Evolutionary conservation across 2,888 invertebrate genomes (phyloP).

Genomic region (Lasioglossum vierecki): DNA sequence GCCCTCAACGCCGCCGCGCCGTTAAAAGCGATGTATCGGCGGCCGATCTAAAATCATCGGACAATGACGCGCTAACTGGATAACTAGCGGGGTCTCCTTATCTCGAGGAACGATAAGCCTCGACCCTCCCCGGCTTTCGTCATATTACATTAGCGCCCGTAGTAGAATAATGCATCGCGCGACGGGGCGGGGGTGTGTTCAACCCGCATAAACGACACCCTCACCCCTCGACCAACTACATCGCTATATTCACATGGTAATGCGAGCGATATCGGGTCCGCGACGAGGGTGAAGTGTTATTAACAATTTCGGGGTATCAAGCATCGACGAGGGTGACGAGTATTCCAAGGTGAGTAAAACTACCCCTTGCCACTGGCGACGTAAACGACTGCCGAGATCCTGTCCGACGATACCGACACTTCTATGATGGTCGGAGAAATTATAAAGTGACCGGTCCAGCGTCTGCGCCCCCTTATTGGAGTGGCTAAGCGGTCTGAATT

Average conservation of each 20-base stretch:
- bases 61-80: conserved; percentile 83
- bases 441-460: conserved; percentile 6
- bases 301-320: conserved; percentile 80
- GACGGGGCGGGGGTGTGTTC: conserved; percentile 47
- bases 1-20: conserved; percentile 36
- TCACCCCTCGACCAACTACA: conserved; percentile 68
- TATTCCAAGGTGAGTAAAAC: conserved; percentile 33
- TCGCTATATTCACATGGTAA: conserved; percentile 83
- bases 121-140: conserved; percentile 67
- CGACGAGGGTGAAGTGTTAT: conserved; percentile 80
- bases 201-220: conserved; percentile 67
- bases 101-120: conserved; percentile 75
- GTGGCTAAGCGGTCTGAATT: not conserved
- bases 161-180: conserved; percentile 80
- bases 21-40: conserved; percentile 75
- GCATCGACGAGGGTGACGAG: conserved; percentile 53
- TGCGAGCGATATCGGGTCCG: conserved; percentile 77
- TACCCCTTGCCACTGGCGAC: conserved; percentile 19
- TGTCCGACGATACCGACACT: conserved; percentile 57
- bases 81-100: conserved; percentile 79
- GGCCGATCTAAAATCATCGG: conserved; percentile 82
- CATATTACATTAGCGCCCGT: conserved; percentile 81
- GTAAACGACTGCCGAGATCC: conserved; percentile 66
- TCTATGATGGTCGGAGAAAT: conserved; percentile 34
- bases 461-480: not conserved